Conservation (phyloP, 35 echinoderm and acorn worm genomes). For the Stichopus chloronotus region DNA sequence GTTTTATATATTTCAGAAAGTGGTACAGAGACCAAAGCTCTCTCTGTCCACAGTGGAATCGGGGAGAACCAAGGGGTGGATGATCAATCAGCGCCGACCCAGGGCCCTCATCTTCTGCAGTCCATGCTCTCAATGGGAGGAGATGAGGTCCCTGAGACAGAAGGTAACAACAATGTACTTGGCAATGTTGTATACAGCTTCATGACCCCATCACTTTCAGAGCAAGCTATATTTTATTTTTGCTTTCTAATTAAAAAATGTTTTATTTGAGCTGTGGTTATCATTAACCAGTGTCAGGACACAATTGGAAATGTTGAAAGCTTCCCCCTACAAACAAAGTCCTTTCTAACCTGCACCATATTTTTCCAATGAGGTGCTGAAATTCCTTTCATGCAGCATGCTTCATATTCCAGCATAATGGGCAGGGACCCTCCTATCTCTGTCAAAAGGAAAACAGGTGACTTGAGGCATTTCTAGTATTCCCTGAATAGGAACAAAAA, state of each 20-base stretch:
- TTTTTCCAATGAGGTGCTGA: no score
- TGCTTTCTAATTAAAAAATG: background rate
- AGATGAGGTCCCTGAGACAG: conserved; percentile 63
- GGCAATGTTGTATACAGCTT: no score
- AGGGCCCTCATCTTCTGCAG: conserved; percentile 76
- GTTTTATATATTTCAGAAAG: conserved; percentile 43
- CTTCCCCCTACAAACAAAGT: no score
- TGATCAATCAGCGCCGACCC: conserved; percentile 50
- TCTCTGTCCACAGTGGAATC: conserved; percentile 27
- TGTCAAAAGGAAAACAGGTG: no score
- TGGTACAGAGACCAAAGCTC: conserved; percentile 60
- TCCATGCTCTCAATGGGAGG: conserved; percentile 95
- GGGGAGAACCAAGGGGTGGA: background rate
- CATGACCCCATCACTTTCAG: background rate
- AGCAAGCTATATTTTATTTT: background rate
- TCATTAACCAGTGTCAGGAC: background rate
- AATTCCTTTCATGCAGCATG: no score
- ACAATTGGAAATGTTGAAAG: no score
- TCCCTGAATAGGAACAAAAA: no score
- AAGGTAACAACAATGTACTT: conserved; percentile 46
- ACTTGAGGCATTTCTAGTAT: no score
- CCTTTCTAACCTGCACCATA: no score
- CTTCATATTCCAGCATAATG: no score
- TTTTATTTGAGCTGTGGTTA: background rate
- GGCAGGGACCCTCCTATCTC: no score